Evolutionary conservation across 2,888 invertebrate species (phyloP).

Genomic region (Andrena bucephala): DNA sequence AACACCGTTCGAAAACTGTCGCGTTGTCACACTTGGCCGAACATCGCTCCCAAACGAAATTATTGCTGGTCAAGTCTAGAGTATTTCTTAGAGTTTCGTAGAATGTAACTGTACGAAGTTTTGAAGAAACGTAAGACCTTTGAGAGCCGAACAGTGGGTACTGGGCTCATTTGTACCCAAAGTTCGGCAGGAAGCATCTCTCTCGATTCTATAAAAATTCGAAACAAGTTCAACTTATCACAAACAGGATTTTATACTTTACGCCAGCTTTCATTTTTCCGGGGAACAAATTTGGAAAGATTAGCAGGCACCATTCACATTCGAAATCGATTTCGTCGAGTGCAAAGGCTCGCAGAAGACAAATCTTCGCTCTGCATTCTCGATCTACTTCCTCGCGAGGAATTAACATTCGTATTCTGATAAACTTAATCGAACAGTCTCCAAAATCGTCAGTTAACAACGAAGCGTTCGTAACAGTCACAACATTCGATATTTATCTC

Average conservation of each 20-base stretch:
- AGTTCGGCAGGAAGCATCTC: neutral
- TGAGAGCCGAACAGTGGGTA: slow-evolving; percentile 29
- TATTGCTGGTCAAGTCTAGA: neutral
- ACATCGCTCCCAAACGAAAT: neutral
- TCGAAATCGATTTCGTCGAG: neutral
- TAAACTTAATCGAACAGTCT: slow-evolving; percentile 1
- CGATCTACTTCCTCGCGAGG: neutral
- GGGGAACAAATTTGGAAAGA: neutral
- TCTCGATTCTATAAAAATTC: slow-evolving; percentile 18
- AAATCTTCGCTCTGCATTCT: neutral
- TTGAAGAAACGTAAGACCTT: neutral
- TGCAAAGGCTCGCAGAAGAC: neutral
- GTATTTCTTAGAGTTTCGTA: neutral
- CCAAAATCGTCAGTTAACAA: slow-evolving; percentile 3
- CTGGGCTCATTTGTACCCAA: slow-evolving; percentile 56
- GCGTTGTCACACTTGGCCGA: neutral
- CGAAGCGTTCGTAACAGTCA: neutral
- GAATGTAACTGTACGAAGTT: neutral
- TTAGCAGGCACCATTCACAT: neutral
- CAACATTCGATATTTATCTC: neutral
- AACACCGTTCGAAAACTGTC: slow-evolving; percentile 23
- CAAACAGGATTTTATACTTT: neutral
- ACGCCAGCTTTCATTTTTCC: too few relatives aligned
- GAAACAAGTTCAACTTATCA: neutral
- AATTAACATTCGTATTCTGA: neutral